Base-by-base conservation (phyloP, 2,797 vertebrate species). In the Atherinosoma microstoma region DNA sequence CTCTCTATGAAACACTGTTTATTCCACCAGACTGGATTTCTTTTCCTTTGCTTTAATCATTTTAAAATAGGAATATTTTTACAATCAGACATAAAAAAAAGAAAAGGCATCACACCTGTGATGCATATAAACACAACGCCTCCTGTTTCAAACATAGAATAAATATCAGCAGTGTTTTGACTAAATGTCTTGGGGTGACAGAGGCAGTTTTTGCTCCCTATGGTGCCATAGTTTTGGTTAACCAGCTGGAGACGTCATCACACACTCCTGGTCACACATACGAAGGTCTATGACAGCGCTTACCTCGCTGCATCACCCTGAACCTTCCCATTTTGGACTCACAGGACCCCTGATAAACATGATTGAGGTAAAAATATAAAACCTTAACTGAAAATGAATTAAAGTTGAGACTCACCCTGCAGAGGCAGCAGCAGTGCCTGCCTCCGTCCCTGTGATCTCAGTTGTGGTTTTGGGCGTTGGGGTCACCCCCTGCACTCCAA, bases 401-500 rank as follows among this genome's bases (percentile, higher is more conserved):
- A 42, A 81, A 84, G 78, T 80, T 80, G 64, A 54, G 76, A 82
- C 86, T 88, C 84, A 88, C 86, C 84, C 75, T 70, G 66, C 64
- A 38, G 59, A 9, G 2, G 12, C 29, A 27, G 57, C 32, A 20
- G 61, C 18, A 2, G 64, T 8, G 6, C 22, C 2, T 54, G 64
- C 32, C 38, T 27, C 2, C 1, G 27, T 32, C 49, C 61, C 49
- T 10, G 47, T 42, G 60, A 16, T 47, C 9, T 38, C 22, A 3
- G 34, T 32, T 12, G 59, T 15, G 49, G 65, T 45, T 62, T 54
- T 53, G 56, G 24, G 32, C 9, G 32, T 42, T 13, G 34, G 73
- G 79, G 69, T 87, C 82, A 82, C 64, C 15, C 27, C 47, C 73
- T 69, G 68, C 75, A 64, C 78, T 75, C 70, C 64, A 11, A 34